Evolutionary conservation across 1,140 invertebrate genomes (phyloP).

Genomic region (Drosophila kanapiae): DNA sequence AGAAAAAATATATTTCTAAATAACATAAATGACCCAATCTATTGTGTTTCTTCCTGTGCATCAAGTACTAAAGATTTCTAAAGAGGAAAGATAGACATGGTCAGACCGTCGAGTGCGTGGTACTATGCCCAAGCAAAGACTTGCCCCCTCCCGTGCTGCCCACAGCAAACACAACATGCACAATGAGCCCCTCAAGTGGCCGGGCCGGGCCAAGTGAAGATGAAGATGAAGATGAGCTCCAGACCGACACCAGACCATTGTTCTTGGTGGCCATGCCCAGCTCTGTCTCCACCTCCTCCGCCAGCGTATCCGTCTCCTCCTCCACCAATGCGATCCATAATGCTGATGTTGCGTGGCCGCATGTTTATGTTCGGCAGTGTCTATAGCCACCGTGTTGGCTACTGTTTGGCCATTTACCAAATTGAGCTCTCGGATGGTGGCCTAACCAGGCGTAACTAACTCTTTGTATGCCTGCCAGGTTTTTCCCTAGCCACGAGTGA

Average conservation of each 20-base stretch:
- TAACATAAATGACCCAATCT: too few species aligned
- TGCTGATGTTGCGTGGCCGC: slow-evolving; percentile 69
- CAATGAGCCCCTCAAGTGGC: slow-evolving; percentile 67
- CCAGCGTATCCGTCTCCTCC: slow-evolving; percentile 19
- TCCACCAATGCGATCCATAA: slow-evolving; percentile 28
- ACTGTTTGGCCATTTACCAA: slow-evolving; percentile 67
- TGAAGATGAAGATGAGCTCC: slow-evolving; percentile 59
- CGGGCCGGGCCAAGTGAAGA: slow-evolving; percentile 44
- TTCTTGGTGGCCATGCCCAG: slow-evolving; percentile 55
- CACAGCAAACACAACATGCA: slow-evolving; percentile 56
- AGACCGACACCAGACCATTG: slow-evolving; percentile 61
- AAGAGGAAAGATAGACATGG: slow-evolving; percentile 44
- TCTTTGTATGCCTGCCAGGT: slow-evolving; percentile 35
- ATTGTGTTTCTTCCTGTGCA: neutral
- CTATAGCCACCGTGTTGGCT: slow-evolving; percentile 24
- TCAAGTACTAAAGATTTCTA: slow-evolving; percentile 10
- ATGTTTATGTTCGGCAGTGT: slow-evolving; percentile 66
- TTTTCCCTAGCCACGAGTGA: slow-evolving; percentile 35
- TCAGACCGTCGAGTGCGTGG: slow-evolving; percentile 72
- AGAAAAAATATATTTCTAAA: too few species aligned
- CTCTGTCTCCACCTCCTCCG: slow-evolving; percentile 8
- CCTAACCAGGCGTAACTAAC: slow-evolving; percentile 76
- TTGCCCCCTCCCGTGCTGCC: neutral
- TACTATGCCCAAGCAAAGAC: slow-evolving; percentile 38
- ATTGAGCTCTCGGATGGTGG: slow-evolving; percentile 58